Evolutionary conservation across 2,113 vertebrate species (phyloP).

Genomic region (Mystacornis crossleyi): DNA sequence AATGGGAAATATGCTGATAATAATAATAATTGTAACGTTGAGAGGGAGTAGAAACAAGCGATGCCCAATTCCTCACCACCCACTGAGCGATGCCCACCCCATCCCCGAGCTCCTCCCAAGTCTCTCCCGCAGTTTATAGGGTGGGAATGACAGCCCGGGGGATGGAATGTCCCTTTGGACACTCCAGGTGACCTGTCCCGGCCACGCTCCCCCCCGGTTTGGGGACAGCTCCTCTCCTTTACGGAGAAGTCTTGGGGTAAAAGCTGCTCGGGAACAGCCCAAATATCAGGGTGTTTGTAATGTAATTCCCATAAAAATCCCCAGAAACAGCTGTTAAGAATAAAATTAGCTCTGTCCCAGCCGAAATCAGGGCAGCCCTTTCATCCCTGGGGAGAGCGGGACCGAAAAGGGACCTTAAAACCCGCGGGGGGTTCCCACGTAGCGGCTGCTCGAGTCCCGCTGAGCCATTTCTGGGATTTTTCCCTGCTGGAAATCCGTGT

Average conservation of each 20-base stretch:
- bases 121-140: fast-evolving
- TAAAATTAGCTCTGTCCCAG: not conserved
- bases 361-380: not conserved
- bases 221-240: not conserved
- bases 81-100: not conserved
- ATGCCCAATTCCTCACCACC: fast-evolving
- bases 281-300: fast-evolving
- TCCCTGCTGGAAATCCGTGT: not conserved
- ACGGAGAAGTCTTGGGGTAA: fast-evolving
- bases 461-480: not conserved
- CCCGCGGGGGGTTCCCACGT: fast-evolving
- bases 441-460: not conserved
- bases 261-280: not conserved
- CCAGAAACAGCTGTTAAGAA: fast-evolving
- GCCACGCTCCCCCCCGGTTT: not conserved
- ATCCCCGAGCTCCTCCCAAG: not conserved
- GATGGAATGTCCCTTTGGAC: not conserved
- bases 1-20: fast-evolving
- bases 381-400: not conserved
- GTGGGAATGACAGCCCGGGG: fast-evolving
- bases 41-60: not conserved
- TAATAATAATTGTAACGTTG: fast-evolving
- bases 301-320: not conserved
- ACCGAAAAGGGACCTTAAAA: not conserved
- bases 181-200: fast-evolving